These are phyloP conservation scores for Lepidurus arcticus DNA, from an alignment of 1,140 invertebrate genomes.

Conservation along the genomic window DNA sequence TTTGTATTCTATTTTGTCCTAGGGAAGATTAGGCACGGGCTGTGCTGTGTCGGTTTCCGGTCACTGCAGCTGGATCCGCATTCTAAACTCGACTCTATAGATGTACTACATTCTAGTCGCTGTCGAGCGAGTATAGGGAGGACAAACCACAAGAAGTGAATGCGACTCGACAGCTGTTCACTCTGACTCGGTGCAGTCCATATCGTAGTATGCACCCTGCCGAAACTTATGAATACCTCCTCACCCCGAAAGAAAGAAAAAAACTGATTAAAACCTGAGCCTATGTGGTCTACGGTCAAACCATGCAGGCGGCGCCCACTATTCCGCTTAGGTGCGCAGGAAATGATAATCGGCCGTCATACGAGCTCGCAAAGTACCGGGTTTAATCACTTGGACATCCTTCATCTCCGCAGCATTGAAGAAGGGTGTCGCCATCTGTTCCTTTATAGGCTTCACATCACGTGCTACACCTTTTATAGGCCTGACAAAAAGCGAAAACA, in stretches of 20 bases:
- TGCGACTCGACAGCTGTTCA: not conserved
- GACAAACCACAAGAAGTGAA: not conserved
- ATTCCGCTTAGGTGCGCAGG: not conserved
- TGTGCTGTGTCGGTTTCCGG: not conserved
- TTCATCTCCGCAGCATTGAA: not conserved
- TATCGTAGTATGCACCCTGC: not conserved
- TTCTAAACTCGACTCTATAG: not conserved
- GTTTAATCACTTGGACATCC: slow-evolving; percentile 5
- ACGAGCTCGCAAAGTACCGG: not conserved
- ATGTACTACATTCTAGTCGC: not conserved
- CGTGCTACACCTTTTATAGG: not conserved
- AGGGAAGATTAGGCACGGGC: slow-evolving; percentile 1
- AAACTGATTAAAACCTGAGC: not conserved
- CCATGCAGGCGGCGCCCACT: not conserved
- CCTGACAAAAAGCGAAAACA: too few relatives aligned
- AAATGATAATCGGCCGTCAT: not conserved
- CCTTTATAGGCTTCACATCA: not conserved
- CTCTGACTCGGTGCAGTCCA: not conserved
- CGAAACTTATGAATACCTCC: not conserved
- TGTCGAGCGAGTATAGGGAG: too few relatives aligned
- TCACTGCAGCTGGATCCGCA: slow-evolving; percentile 17
- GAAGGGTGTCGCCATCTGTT: not conserved
- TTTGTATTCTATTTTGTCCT: not conserved
- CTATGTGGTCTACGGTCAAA: not conserved
- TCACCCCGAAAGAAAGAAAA: not conserved